Percentiles rank a stretch among this genome's conserved stretches.
These are phyloP conservation scores for Corbicula japonica DNA, from an alignment of 2,888 invertebrate species.

Conservation along the genomic window DNA sequence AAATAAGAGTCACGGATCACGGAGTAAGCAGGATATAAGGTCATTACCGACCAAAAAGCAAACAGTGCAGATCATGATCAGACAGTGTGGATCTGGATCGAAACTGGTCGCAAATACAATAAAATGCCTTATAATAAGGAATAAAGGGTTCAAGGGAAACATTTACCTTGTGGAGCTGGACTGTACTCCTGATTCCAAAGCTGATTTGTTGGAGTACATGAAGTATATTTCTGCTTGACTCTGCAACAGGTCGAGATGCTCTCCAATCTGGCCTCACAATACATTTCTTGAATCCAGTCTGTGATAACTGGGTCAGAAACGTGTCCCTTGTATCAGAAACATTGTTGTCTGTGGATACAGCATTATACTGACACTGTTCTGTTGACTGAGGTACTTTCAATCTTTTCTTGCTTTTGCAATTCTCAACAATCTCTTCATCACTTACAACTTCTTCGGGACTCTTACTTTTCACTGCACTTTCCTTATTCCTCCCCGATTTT, in stretches of 20 bases:
- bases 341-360: too few species aligned
- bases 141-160: neutral
- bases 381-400: too few species aligned
- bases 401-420: too few species aligned
- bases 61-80: neutral
- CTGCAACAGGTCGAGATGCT: slow-evolving; percentile 10
- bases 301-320: slow-evolving; percentile 18
- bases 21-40: neutral
- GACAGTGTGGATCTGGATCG: neutral
- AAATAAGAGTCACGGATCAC: neutral
- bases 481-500: too few species aligned
- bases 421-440: too few species aligned
- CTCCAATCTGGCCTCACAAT: neutral
- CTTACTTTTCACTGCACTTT: too few species aligned
- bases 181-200: slow-evolving; percentile 43
- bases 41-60: neutral
- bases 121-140: too few species aligned
- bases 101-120: neutral
- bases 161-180: slow-evolving; percentile 51
- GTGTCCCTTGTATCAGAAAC: neutral
- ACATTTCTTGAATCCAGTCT: slow-evolving; percentile 37
- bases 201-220: slow-evolving; percentile 56
- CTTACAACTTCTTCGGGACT: too few species aligned
- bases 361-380: too few species aligned
- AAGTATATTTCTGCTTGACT: slow-evolving; percentile 49